phyloP scores from a whole-genome alignment of 1,140 invertebrate species.

The Sminthurides bifidus region DNA sequence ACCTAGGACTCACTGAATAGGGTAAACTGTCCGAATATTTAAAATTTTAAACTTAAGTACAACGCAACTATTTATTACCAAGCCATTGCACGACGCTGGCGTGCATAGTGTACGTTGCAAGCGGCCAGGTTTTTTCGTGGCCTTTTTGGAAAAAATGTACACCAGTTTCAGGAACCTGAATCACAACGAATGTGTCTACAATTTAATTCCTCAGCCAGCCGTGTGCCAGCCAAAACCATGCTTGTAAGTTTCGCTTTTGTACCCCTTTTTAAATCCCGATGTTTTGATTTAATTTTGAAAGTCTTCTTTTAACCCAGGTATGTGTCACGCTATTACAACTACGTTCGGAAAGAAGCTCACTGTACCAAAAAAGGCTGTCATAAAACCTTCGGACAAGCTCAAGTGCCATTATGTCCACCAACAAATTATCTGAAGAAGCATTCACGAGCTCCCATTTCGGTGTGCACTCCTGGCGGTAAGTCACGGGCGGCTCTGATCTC shows the following conservation, averaged over 20 bases:
- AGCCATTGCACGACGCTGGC: too few relatives aligned
- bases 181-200: slow-evolving; percentile 27
- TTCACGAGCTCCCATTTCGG: slow-evolving; percentile 18
- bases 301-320: slow-evolving; percentile 13
- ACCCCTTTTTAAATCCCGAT: background rate
- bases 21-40: too few relatives aligned
- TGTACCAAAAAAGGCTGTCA: slow-evolving; percentile 14
- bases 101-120: too few relatives aligned
- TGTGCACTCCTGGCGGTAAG: slow-evolving; percentile 13
- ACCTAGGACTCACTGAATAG: too few relatives aligned
- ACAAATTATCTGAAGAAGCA: slow-evolving; percentile 25
- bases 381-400: slow-evolving; percentile 22
- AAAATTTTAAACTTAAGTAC: too few relatives aligned
- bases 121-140: too few relatives aligned
- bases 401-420: slow-evolving; percentile 17
- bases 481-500: too few relatives aligned
- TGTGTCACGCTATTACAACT: slow-evolving; percentile 15
- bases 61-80: too few relatives aligned
- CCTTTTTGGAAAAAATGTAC: slow-evolving; percentile 23
- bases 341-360: slow-evolving; percentile 17
- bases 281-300: slow-evolving; percentile 3
- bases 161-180: slow-evolving; percentile 15
- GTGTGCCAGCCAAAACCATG: too few relatives aligned
- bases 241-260: too few relatives aligned
- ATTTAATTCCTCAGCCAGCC: too few relatives aligned